Evolutionary conservation across 2,113 vertebrate genomes (phyloP).

Genomic region (Gobio gobio): DNA sequence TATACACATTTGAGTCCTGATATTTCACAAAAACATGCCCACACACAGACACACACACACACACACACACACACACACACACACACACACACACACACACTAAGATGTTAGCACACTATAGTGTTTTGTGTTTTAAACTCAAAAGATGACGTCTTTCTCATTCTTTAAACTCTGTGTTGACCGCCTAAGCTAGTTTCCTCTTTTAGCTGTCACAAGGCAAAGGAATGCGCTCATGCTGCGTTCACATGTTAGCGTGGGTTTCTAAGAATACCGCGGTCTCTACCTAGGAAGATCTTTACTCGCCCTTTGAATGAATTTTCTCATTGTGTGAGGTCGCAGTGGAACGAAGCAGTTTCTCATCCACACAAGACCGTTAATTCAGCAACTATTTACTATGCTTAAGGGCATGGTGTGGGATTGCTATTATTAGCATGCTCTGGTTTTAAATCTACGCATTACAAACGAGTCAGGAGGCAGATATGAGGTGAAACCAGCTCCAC

Average conservation of each 20-base stretch:
- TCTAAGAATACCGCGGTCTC: slow-evolving; percentile 8
- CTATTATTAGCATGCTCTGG: not conserved
- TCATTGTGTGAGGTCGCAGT: slow-evolving; percentile 6
- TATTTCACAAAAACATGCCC: too few species aligned
- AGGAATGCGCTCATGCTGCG: not conserved
- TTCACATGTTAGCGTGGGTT: slow-evolving; percentile 4
- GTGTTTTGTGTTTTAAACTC: not conserved
- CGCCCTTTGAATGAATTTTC: not conserved
- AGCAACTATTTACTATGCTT: not conserved
- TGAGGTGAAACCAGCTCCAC: not conserved
- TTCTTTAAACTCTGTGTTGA: not conserved
- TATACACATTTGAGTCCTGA: too few species aligned
- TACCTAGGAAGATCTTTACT: not conserved
- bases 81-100: not conserved
- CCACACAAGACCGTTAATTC: not conserved
- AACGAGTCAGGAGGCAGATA: not conserved
- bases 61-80: too few species aligned
- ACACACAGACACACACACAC: too few species aligned
- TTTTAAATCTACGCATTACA: not conserved
- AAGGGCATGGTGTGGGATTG: not conserved
- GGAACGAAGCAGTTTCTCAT: slow-evolving; percentile 5
- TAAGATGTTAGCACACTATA: not conserved
- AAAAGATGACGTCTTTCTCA: too few species aligned
- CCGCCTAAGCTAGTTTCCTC: slow-evolving; percentile 17
- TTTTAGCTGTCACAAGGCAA: slow-evolving; percentile 50